These are phyloP conservation scores for Homarus americanus DNA, from an alignment of 1,140 invertebrate species.

Conservation along the genomic window DNA sequence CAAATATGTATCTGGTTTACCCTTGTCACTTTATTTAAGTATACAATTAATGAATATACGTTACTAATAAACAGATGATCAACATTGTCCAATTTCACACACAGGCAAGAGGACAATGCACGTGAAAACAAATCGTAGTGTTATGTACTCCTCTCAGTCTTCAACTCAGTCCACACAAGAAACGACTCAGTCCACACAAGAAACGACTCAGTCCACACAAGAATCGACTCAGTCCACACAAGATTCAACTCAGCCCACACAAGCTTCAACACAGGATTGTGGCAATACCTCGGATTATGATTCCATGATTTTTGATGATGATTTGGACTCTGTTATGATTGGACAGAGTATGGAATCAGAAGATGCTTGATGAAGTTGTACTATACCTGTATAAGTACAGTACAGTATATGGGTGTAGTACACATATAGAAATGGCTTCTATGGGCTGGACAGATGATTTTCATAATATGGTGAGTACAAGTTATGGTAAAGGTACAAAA, in stretches of 20 bases:
- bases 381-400: not conserved
- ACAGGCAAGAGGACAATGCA: slow-evolving; percentile 1
- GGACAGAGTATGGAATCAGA: not conserved
- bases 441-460: not conserved
- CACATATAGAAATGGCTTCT: not conserved
- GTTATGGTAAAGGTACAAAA: not conserved
- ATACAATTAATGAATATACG: not conserved
- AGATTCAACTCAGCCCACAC: not conserved
- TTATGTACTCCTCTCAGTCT: slow-evolving; percentile 13
- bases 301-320: slow-evolving; percentile 10
- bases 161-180: not conserved
- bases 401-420: not conserved
- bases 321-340: not conserved
- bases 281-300: not conserved
- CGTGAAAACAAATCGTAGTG: not conserved
- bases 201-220: not conserved
- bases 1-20: not conserved
- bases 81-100: not conserved
- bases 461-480: not conserved
- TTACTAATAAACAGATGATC: not conserved
- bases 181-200: not conserved
- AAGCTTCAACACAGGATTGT: not conserved
- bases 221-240: not conserved
- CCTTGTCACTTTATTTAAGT: not conserved
- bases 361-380: not conserved